Conservation (phyloP, 1,140 invertebrate genomes). For the Hirudo medicinalis region DNA sequence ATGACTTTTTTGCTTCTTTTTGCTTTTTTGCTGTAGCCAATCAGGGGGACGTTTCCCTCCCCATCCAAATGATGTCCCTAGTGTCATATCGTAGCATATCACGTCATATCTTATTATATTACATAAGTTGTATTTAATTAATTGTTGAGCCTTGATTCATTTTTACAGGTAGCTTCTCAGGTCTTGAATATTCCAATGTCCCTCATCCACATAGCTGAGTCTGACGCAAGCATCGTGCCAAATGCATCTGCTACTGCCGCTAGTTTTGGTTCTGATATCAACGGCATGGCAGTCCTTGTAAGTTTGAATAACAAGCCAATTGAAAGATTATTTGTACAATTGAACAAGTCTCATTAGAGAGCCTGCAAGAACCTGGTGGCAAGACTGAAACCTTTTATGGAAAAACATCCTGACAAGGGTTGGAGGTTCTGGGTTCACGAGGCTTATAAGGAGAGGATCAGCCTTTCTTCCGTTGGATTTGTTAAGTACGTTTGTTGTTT, state of each 20-base stretch:
- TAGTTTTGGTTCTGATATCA: constrained; percentile 76
- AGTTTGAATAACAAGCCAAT: constrained; percentile 27
- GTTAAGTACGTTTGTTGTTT: constrained; percentile 42
- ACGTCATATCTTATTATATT: no score
- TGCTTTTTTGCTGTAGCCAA: no score
- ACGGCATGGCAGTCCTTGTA: constrained; percentile 82
- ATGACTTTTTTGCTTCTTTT: no score
- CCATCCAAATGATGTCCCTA: no score
- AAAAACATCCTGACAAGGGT: constrained; percentile 59
- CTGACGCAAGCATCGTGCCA: constrained; percentile 79
- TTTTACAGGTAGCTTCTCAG: constrained; percentile 41
- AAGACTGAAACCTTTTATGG: constrained; percentile 61
- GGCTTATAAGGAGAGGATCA: constrained; percentile 67
- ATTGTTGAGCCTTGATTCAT: no score
- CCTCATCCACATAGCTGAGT: constrained; percentile 75
- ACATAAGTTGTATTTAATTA: no score
- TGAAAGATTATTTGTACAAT: neutral
- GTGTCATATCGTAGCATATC: no score
- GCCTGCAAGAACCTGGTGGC: constrained; percentile 66
- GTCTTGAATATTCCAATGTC: constrained; percentile 57
- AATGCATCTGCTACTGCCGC: constrained; percentile 85
- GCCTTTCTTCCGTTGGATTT: constrained; percentile 72
- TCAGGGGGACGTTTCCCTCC: no score
- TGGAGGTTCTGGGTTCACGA: constrained; percentile 71
- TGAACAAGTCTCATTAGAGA: constrained; percentile 45